Base-by-base conservation (phyloP, 2,888 invertebrate species). In the Pardosa pseudoannulata region DNA sequence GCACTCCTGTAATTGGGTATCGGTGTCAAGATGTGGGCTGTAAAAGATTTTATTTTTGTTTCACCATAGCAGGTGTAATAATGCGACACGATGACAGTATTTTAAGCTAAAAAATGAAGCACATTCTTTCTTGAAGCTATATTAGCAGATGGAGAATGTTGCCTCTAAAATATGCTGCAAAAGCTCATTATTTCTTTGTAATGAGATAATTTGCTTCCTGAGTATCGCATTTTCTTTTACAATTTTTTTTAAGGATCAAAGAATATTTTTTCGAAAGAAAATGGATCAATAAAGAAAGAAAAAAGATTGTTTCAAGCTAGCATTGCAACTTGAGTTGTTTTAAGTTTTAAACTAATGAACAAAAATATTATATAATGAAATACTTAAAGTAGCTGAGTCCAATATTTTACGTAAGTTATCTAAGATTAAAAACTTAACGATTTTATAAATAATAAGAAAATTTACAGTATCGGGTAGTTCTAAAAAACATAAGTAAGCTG, bases 71-170 rank as follows among this genome's bases (percentile, higher is more conserved):
- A 56, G 56, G 56, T 56, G 56, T 11, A 23, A 56, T 56, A 56
- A 56, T 56, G 56, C 23, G 56, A 56, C 56, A 56, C 16, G 56
- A 56, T 56, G 56, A 56, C 56, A 56, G 56, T 56, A 23, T 56
- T 46, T 56, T 56, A 56, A 56, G 56, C 56, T 56, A 56, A 56
- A 56, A 56, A 56, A 56, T 56, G 56, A 56, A 56, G 56, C 7
- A 56, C 23, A 23, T 19, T 23, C 23, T 56, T 56, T 56, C 56
- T 19, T 56, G 23, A n/a, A 56, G 19, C 23, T 6, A 56, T 23
- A 23, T 23, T 56, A 56, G 19, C 3, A 5, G 23, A 1, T 56
- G 56, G 56, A 23, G 11, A 56, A 56, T 56, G 56, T 56, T 23
- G 23, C 23, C 11, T 56, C 56, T 56, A 56, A 56, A 56, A 23